These are phyloP conservation scores for Sinotaia quadrata DNA, from an alignment of 2,888 invertebrate species.

Conservation along the genomic window DNA sequence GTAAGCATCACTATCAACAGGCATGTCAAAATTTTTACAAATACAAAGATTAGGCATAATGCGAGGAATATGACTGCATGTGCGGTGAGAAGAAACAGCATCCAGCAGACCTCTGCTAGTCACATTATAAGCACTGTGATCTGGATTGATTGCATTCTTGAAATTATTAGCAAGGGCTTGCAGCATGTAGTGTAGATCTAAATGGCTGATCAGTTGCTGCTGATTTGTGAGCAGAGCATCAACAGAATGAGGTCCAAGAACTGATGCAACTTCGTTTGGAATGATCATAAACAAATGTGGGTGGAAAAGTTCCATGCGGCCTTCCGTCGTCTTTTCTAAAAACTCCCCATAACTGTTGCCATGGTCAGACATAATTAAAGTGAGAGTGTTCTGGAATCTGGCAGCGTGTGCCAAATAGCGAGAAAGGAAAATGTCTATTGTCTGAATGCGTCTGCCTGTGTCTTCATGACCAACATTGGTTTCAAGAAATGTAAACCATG, in stretches of 20 bases:
- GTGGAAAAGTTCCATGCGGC: constrained; percentile 54
- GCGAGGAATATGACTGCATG: constrained; percentile 51
- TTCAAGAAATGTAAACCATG: constrained; percentile 48
- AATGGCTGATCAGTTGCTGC: constrained; percentile 45
- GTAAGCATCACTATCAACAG: constrained; percentile 34
- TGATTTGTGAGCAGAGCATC: constrained; percentile 48
- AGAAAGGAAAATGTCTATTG: constrained; percentile 47
- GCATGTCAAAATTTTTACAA: constrained; percentile 52
- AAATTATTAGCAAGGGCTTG: constrained; percentile 26
- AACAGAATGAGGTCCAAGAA: constrained; percentile 42
- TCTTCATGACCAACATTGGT: constrained; percentile 59
- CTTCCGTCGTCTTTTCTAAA: constrained; percentile 46
- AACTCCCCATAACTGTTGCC: constrained; percentile 62
- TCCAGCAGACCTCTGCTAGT: constrained; percentile 44
- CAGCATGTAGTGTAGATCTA: constrained; percentile 57
- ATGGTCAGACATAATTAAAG: constrained; percentile 61
- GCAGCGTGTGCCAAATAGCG: constrained; percentile 41
- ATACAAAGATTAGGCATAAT: constrained; percentile 59
- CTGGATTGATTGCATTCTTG: constrained; percentile 9
- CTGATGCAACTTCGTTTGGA: constrained; percentile 40
- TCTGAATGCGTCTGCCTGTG: constrained; percentile 52
- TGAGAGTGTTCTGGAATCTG: constrained; percentile 47
- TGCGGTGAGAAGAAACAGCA: constrained; percentile 41
- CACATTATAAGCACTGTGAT: constrained; percentile 42
- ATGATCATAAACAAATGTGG: constrained; percentile 57